Evolutionary conservation across 2,113 vertebrate genomes (phyloP).

Genomic region (Tupaia chinensis): DNA sequence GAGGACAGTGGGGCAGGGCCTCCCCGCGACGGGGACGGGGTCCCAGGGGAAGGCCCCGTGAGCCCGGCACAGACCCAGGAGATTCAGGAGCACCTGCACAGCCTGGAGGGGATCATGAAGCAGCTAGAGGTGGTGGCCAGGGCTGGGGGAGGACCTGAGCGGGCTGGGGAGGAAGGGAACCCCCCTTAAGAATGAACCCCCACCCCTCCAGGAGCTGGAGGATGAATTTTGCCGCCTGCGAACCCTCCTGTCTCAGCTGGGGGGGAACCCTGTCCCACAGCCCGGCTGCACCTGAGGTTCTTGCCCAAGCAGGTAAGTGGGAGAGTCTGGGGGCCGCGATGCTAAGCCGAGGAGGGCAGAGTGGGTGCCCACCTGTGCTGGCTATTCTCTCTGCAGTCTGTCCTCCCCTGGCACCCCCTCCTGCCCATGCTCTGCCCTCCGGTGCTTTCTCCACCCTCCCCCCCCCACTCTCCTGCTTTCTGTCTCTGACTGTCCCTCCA

Average conservation of each 20-base stretch:
- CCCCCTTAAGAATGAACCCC: background rate
- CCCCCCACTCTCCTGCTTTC: background rate
- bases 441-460: background rate
- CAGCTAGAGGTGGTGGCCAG: constrained; percentile 88
- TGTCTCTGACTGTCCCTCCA: background rate
- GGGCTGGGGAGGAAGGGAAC: accelerated
- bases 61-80: constrained; percentile 86
- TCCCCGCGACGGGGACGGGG: constrained; percentile 65
- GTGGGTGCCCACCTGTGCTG: background rate
- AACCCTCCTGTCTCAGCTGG: constrained; percentile 74
- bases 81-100: constrained; percentile 86
- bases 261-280: constrained; percentile 58
- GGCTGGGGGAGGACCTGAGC: accelerated
- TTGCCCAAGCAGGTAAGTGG: constrained; percentile 56
- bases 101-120: constrained; percentile 89
- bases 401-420: background rate
- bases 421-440: background rate
- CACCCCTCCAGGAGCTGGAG: constrained; percentile 79
- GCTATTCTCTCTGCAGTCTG: too few relatives aligned
- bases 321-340: accelerated
- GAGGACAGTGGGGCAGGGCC: constrained; percentile 70
- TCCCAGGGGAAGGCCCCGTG: constrained; percentile 70
- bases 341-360: background rate
- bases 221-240: constrained; percentile 82
- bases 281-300: constrained; percentile 78